Conservation (phyloP, 1,140 invertebrate genomes). For the Pentalonia nigronervosa region DNA sequence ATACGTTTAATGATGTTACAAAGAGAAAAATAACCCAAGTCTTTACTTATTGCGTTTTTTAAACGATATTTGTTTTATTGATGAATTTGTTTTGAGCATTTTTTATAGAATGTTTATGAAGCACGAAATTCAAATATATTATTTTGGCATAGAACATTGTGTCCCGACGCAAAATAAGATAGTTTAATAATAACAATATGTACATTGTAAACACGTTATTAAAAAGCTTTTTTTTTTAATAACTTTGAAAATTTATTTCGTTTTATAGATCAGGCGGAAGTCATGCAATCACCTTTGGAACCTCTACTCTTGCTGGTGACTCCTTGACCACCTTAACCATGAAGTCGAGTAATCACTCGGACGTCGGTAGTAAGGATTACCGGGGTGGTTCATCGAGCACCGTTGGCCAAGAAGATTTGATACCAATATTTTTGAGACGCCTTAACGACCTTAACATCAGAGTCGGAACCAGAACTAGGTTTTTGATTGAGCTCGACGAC, state of each 20-base stretch:
- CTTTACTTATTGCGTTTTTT: neutral
- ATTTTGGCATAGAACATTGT: neutral
- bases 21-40: neutral
- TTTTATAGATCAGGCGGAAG: neutral
- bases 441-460: constrained; percentile 83
- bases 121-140: neutral
- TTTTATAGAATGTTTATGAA: neutral
- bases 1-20: neutral
- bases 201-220: neutral
- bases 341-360: constrained; percentile 22
- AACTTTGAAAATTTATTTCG: neutral
- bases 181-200: neutral
- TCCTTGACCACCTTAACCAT: constrained; percentile 11
- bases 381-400: constrained; percentile 13
- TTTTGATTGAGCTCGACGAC: constrained; percentile 83
- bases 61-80: neutral
- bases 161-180: neutral
- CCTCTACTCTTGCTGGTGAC: neutral
- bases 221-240: neutral
- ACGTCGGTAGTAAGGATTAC: constrained; percentile 4
- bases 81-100: neutral
- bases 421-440: constrained; percentile 78
- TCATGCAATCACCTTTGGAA: constrained; percentile 40
- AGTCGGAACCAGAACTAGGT: constrained; percentile 82
- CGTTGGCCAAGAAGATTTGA: constrained; percentile 67